Conservation (phyloP, 1,140 invertebrate genomes). For the Drosophila virilis region DNA sequence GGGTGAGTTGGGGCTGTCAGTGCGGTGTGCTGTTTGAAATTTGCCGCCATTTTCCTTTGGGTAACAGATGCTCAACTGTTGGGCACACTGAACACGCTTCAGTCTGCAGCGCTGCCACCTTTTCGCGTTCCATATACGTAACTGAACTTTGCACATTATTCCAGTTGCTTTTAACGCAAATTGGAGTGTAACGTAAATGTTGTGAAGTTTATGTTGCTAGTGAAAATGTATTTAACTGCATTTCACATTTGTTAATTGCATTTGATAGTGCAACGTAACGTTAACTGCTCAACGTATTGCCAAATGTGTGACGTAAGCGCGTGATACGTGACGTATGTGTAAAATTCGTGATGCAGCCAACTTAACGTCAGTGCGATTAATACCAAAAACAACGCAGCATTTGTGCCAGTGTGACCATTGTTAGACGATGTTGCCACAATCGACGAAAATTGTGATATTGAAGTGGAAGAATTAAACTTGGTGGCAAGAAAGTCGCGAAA, state of each 20-base stretch:
- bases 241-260: background rate
- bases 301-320: slow-evolving; percentile 23
- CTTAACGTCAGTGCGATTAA: slow-evolving; percentile 19
- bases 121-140: background rate
- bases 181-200: background rate
- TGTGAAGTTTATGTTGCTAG: background rate
- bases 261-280: background rate
- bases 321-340: slow-evolving; percentile 17
- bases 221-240: background rate
- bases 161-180: background rate
- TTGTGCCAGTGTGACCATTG: slow-evolving; percentile 57
- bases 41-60: background rate
- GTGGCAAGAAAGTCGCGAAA: slow-evolving; percentile 58
- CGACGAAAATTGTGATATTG: slow-evolving; percentile 54
- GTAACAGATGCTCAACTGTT: slow-evolving; percentile 12
- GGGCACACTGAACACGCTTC: background rate
- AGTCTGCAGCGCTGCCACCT: slow-evolving; percentile 31
- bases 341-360: slow-evolving; percentile 22
- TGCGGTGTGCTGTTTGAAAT: background rate
- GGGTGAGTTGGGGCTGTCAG: no score
- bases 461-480: slow-evolving; percentile 59
- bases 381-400: slow-evolving; percentile 25
- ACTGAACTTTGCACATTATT: background rate
- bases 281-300: background rate
- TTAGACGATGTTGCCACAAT: slow-evolving; percentile 67